Conservation (phyloP, 2,797 vertebrate species). For the Thaleichthys pacificus region DNA sequence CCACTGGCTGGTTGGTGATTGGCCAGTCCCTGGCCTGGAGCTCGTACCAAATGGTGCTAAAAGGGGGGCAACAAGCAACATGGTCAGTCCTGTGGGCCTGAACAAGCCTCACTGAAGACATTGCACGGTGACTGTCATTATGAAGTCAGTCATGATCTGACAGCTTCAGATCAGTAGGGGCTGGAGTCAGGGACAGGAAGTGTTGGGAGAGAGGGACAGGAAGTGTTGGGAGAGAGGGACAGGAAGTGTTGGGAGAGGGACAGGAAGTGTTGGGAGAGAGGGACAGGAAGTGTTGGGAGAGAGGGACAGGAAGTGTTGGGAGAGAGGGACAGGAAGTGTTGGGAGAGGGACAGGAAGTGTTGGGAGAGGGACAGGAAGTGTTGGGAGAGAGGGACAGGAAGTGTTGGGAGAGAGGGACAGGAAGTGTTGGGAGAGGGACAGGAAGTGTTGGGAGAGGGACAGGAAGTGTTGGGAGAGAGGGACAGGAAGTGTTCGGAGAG, state of each 20-base stretch:
- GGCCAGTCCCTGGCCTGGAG: constrained; percentile 98
- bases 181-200: not conserved
- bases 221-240: too few species aligned
- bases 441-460: too few species aligned
- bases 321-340: too few species aligned
- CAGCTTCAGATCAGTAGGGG: not conserved
- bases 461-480: not conserved
- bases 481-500: too few species aligned
- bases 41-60: constrained; percentile 97
- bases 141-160: not conserved
- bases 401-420: too few species aligned
- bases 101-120: not conserved
- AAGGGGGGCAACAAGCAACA: constrained; percentile 14
- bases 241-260: too few species aligned
- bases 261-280: too few species aligned
- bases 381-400: too few species aligned
- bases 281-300: not conserved
- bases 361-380: too few species aligned
- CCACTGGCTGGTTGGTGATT: constrained; percentile 89
- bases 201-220: not conserved
- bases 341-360: too few species aligned
- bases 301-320: not conserved
- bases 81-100: not conserved
- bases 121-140: not conserved
- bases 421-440: too few species aligned